phyloP scores from a whole-genome alignment of 2,797 vertebrate species.

The Ctenopoma multispine region DNA sequence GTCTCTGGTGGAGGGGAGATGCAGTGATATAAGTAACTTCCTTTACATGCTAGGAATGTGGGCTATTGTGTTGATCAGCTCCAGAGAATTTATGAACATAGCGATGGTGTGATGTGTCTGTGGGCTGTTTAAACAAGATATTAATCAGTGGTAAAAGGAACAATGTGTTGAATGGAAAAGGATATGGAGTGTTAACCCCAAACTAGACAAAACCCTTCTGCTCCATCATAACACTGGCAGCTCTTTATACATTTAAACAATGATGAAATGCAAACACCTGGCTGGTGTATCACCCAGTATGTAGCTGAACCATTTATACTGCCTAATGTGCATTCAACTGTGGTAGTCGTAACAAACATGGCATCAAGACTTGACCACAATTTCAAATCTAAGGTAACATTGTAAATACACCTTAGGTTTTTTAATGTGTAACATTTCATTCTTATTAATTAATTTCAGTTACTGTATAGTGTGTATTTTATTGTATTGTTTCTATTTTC shows the following conservation, averaged over 20 bases:
- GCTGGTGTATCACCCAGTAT: constrained; percentile 36
- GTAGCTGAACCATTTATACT: constrained; percentile 24
- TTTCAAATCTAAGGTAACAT: too few species aligned
- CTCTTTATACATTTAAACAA: constrained; percentile 68
- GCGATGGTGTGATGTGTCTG: constrained; percentile 79
- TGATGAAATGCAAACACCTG: constrained; percentile 66
- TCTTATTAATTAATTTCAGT: not conserved
- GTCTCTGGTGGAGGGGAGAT: constrained; percentile 72
- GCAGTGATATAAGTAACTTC: constrained; percentile 76
- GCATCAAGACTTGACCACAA: too few species aligned
- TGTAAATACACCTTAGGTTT: not conserved
- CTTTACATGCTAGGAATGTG: constrained; percentile 82
- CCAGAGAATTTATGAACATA: constrained; percentile 85
- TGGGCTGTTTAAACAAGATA: constrained; percentile 89
- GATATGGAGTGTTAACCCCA: constrained; percentile 80
- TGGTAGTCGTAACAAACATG: not conserved
- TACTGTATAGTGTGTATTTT: not conserved
- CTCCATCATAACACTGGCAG: constrained; percentile 62
- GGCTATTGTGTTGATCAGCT: constrained; percentile 88
- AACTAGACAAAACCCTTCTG: constrained; percentile 72
- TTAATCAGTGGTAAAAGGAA: constrained; percentile 86
- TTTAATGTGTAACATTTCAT: constrained; percentile 1
- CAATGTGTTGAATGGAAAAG: constrained; percentile 85
- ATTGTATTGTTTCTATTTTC: constrained; percentile 8
- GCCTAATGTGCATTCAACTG: constrained; percentile 6